Conservation (phyloP, 2,113 vertebrate species). For the Hydrolagus affinis region DNA sequence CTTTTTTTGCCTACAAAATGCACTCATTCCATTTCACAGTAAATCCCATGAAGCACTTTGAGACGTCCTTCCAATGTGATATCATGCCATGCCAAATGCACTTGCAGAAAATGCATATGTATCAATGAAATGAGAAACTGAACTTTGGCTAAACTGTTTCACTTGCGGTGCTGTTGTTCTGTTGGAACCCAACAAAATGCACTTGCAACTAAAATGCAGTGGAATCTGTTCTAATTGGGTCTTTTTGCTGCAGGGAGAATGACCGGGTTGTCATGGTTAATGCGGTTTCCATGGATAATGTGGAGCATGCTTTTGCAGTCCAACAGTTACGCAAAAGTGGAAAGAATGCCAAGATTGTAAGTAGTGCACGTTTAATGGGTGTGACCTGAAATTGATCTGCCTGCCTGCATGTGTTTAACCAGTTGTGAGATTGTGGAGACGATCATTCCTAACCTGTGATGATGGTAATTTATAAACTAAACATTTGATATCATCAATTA, state of each 20-base stretch:
- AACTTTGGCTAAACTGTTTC: too few relatives aligned
- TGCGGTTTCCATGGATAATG: slow-evolving; percentile 97
- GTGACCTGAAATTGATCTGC: neutral
- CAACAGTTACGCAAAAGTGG: slow-evolving; percentile 97
- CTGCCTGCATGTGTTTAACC: neutral
- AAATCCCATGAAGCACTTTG: too few relatives aligned
- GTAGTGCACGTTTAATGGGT: slow-evolving; percentile 42
- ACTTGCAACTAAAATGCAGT: neutral
- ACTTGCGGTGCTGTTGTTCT: too few relatives aligned
- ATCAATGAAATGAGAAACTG: too few relatives aligned
- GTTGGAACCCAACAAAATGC: too few relatives aligned
- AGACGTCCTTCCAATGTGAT: too few relatives aligned
- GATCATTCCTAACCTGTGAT: neutral
- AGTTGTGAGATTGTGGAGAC: neutral
- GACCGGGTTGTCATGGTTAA: slow-evolving; percentile 98
- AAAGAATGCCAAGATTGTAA: slow-evolving; percentile 98
- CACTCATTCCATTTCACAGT: too few relatives aligned
- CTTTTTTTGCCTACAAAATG: too few relatives aligned
- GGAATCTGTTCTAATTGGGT: neutral
- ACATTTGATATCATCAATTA: neutral
- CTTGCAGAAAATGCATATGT: too few relatives aligned
- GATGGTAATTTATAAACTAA: too few relatives aligned
- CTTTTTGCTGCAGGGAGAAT: slow-evolving; percentile 75
- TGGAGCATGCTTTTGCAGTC: slow-evolving; percentile 93
- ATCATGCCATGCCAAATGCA: too few relatives aligned